Evolutionary conservation across 2,797 vertebrate species (phyloP).

Genomic region (Serranus cabrilla): DNA sequence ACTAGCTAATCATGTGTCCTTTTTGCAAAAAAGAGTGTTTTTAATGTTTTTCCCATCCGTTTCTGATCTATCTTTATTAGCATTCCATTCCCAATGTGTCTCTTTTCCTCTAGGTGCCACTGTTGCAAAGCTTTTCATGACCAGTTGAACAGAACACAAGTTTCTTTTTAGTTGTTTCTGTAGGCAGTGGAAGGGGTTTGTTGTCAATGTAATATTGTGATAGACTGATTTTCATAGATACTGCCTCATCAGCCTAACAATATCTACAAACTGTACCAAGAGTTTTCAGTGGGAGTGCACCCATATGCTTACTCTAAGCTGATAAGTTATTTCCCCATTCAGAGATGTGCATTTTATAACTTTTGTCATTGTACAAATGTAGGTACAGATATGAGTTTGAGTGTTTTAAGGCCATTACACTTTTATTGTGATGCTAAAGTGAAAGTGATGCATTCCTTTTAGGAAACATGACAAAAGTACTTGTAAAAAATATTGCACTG

Average conservation of each 20-base stretch:
- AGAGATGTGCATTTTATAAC: background rate
- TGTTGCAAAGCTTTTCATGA: conserved; percentile 41
- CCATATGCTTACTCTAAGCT: background rate
- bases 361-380: background rate
- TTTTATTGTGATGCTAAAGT: background rate
- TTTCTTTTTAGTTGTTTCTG: background rate
- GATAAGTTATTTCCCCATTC: background rate
- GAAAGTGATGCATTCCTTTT: background rate
- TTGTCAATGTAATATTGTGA: conserved; percentile 10
- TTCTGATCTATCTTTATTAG: conserved; percentile 9
- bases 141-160: background rate
- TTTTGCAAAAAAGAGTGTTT: conserved; percentile 10
- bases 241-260: background rate
- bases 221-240: conserved; percentile 1
- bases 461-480: background rate
- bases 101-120: conserved; percentile 53
- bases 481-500: background rate
- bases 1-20: conserved; percentile 9
- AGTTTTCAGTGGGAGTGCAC: background rate
- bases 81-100: conserved; percentile 3
- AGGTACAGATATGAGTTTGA: background rate
- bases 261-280: background rate
- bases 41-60: conserved; percentile 4
- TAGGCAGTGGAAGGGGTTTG: conserved; percentile 8
- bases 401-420: background rate